Base-by-base conservation (phyloP, 1,140 invertebrate species). In the Aricia agestis region DNA sequence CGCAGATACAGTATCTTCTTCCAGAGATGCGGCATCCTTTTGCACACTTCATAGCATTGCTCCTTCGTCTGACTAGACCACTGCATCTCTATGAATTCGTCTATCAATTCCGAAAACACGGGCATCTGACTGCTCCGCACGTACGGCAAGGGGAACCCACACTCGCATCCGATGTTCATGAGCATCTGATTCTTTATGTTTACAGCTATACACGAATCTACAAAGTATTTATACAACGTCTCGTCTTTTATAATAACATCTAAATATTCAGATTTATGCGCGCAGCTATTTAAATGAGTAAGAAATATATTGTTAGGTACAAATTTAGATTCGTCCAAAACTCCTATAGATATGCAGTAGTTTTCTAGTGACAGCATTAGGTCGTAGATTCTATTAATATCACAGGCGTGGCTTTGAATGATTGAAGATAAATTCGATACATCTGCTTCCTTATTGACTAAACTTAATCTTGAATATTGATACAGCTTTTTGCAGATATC, bases 11-110 rank as follows among this genome's bases (percentile, higher is more conserved):
- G 78, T 67, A 92, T 92, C 70, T 92, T 92, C 36, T 86, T 82
- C 94, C 93, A 94, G 77, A 94, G 90, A 74, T 92, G 93, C 45
- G 93, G 93, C 88, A 94, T 92, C 74, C 89, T 87, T 72, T 93
- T 92, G 74, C 93, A 94, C 32, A 94, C 82, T 69, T 92, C 91
- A 66, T 92, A 92, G 52, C 90, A 92, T 63, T 92, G 89, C 18
- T 87, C 83, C 36, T 82, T 85, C 0, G 86, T 87, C 61, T 87
- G 83, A 69, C 77, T 86, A 10, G 82, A 86, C 92, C 92, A 92
- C 70, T 91, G 90, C 42, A 81, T 84, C 68, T 92, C 92, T 41
- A 92, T 88, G 72, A 92, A 92, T 70, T 90, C 81, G 61, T 92
- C 87, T 65, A 92, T 91, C 13, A 92, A 67, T 17, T 88, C 83